These are phyloP conservation scores for Nycticorax nycticorax DNA, from an alignment of 2,113 vertebrate genomes.

Conservation along the genomic window DNA sequence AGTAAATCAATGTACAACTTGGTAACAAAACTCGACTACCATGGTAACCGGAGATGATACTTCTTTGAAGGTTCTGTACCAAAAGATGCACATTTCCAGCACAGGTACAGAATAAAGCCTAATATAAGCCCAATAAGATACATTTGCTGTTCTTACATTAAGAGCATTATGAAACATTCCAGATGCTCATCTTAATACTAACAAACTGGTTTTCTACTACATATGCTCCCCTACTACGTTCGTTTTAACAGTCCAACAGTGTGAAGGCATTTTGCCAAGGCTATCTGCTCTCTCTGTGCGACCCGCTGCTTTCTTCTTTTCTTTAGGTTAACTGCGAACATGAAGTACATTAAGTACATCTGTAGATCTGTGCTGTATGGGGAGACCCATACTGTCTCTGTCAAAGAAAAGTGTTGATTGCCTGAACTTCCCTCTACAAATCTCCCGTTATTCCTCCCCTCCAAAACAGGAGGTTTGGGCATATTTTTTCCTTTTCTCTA, in stretches of 20 bases:
- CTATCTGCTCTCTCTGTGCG: not conserved
- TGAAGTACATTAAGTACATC: not conserved
- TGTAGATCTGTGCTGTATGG: too few relatives aligned
- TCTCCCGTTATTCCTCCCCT: not conserved
- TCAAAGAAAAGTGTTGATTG: not conserved
- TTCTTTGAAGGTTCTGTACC: not conserved
- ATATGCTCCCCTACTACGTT: not conserved
- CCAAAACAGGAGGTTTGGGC: not conserved
- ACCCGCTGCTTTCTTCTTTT: not conserved
- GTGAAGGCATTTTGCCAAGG: not conserved
- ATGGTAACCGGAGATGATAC: not conserved
- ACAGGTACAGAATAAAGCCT: not conserved
- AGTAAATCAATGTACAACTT: not conserved
- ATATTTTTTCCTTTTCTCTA: not conserved
- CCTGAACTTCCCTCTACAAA: not conserved
- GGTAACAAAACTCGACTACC: not conserved
- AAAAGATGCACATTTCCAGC: not conserved
- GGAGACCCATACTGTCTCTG: not conserved
- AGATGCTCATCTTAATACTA: not conserved
- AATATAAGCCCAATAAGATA: not conserved
- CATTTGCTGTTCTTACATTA: not conserved
- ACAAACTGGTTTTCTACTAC: not conserved
- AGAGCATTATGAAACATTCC: not conserved
- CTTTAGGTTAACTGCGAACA: not conserved
- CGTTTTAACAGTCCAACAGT: not conserved